Evolutionary conservation across 2,113 vertebrate genomes (phyloP).

Genomic region (Phaethornis superciliosus): DNA sequence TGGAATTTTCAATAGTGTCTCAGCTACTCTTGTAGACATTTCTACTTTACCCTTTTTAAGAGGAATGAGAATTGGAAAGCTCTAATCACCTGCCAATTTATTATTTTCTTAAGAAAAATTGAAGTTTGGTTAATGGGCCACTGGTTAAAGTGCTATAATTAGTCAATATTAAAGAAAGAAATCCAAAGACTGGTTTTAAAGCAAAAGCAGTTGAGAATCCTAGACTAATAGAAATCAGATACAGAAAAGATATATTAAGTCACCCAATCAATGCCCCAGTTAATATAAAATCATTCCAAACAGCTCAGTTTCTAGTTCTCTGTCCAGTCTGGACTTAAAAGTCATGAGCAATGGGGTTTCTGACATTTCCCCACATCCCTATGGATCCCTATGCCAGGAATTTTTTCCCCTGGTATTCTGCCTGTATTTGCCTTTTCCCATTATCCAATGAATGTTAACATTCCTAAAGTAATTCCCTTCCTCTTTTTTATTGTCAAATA

Average conservation of each 20-base stretch:
- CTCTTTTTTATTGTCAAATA: constrained; percentile 51
- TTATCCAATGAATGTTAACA: not conserved
- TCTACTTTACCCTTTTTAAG: not conserved
- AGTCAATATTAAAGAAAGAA: constrained; percentile 37
- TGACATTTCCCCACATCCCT: constrained; percentile 22
- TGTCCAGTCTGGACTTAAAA: constrained; percentile 22
- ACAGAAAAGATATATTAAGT: not conserved
- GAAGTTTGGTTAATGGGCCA: not conserved
- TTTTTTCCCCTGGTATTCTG: not conserved
- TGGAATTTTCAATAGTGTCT: not conserved
- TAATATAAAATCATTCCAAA: not conserved
- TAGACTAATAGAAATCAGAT: constrained; percentile 44
- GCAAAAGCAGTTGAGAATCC: constrained; percentile 6
- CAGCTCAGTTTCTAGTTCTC: not conserved
- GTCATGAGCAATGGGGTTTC: not conserved
- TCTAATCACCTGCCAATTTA: constrained; percentile 52
- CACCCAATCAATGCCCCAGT: not conserved
- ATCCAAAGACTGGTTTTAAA: not conserved
- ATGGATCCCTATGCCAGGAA: not conserved
- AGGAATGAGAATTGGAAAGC: not conserved
- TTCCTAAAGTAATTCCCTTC: constrained; percentile 45
- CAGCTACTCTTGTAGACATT: not conserved
- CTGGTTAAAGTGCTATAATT: not conserved
- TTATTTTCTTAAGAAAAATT: constrained; percentile 40
- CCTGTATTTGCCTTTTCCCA: constrained; percentile 31